These are phyloP conservation scores for Timema cristinae DNA, from an alignment of 2,888 invertebrate species.

Conservation along the genomic window DNA sequence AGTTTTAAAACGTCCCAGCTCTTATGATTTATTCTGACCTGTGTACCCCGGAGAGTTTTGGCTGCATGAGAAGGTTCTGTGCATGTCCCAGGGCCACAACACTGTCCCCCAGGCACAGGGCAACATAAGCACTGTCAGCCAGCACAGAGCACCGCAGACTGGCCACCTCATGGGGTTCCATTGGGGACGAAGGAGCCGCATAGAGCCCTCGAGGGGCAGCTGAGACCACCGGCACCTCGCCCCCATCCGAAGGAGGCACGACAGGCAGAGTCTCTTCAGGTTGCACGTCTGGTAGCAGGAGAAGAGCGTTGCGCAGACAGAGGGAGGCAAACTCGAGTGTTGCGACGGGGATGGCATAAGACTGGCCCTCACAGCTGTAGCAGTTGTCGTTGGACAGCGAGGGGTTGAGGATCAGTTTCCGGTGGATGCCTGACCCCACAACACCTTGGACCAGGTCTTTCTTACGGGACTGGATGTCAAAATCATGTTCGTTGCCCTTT, in stretches of 20 bases:
- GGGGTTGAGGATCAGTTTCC: conserved; percentile 59
- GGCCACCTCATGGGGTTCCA: conserved; percentile 52
- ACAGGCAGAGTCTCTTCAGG: conserved; percentile 20
- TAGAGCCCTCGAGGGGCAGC: conserved; percentile 43
- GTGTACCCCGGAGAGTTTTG: conserved; percentile 67
- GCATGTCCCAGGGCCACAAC: conserved; percentile 74
- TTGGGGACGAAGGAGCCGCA: conserved; percentile 59
- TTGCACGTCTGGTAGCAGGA: conserved; percentile 44
- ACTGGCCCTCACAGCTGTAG: conserved; percentile 58
- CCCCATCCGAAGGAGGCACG: conserved; percentile 4
- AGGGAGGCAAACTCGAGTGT: conserved; percentile 86
- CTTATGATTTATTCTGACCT: conserved; percentile 47
- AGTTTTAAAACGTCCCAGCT: background rate
- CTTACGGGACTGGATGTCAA: conserved; percentile 54
- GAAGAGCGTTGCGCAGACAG: conserved; percentile 80
- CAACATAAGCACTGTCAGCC: conserved; percentile 78
- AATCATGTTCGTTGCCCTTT: conserved; percentile 59
- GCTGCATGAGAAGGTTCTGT: conserved; percentile 65
- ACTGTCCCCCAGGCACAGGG: conserved; percentile 79
- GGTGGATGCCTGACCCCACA: conserved; percentile 55
- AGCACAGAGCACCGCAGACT: conserved; percentile 57
- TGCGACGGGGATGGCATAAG: conserved; percentile 81
- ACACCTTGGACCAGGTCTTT: conserved; percentile 57
- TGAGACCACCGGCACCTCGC: conserved; percentile 26
- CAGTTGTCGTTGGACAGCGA: conserved; percentile 48